A percentile compares a stretch with the other conserved stretches of the same genome.
phyloP scores from a whole-genome alignment of 37 sponge, comb jelly and placozoan genomes.

The Diacarnus erythraeanus region DNA sequence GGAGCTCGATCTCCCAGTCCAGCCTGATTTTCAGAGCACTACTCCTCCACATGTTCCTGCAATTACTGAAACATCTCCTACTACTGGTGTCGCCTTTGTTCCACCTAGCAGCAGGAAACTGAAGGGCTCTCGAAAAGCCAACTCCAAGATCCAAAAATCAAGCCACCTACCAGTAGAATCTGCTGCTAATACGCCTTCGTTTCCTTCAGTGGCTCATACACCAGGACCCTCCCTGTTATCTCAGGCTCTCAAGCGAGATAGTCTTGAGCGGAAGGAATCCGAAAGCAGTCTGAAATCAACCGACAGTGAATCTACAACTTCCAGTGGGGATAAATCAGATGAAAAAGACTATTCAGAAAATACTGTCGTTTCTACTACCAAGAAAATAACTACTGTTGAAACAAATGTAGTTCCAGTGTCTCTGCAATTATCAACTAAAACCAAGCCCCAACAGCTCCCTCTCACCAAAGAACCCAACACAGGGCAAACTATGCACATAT shows the following conservation, averaged over 20 bases:
- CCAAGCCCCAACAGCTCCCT: conserved; percentile 9
- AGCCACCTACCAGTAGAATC: background rate
- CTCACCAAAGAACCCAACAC: conserved; percentile 59
- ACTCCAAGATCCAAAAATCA: conserved; percentile 10
- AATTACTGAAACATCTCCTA: conserved; percentile 7
- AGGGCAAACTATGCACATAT: conserved; percentile 50
- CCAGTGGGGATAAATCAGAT: conserved; percentile 24
- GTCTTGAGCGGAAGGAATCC: conserved; percentile 45
- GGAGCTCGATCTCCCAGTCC: background rate
- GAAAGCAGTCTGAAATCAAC: conserved; percentile 44
- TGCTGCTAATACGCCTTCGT: background rate
- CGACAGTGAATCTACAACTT: conserved; percentile 33
- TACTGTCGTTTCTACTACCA: background rate
- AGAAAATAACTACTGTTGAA: background rate
- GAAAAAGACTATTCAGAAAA: conserved; percentile 11
- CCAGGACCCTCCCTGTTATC: too few species aligned
- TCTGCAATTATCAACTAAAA: background rate
- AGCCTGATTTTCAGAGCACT: background rate
- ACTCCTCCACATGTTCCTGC: background rate
- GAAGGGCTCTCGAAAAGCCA: background rate
- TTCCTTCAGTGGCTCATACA: too few species aligned
- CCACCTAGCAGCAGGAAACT: conserved; percentile 1
- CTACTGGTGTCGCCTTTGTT: background rate
- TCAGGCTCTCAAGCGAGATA: background rate
- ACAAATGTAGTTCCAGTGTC: background rate